Base-by-base conservation (phyloP, 2,113 vertebrate genomes). In the Phoenicopterus ruber region DNA sequence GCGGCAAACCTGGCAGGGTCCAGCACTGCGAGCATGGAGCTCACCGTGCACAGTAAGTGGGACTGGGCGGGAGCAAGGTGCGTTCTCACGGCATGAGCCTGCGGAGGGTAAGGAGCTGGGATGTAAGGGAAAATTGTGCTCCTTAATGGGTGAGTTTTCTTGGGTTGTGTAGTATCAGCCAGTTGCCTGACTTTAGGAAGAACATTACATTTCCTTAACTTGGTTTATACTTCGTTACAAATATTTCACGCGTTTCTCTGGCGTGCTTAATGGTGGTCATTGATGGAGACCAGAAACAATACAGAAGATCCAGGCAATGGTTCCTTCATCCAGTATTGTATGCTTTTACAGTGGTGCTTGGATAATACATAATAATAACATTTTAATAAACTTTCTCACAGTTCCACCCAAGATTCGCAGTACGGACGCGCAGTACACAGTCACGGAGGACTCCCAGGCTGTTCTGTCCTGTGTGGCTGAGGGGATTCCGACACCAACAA, bases 331-430 rank as follows among this genome's bases (percentile, higher is more conserved):
- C 69, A 26, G 29, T 65, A 4, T 36, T 44, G 40, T 42, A 10
- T 57, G 24, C 28, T 80, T 12, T 58, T 77, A 16, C 28, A 59
- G n/a, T 15, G 47, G 40, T 34, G 18, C 65, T 66, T 63, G 67
- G n/a, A 13, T 70, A 58, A 57, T 25, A 7, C 12, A 10, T 14
- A 26, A 46, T 42, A 29, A n/a, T 91, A 28, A 76, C n/a, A 77
- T 89, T 67, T 59, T 34, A 10, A 94, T 79, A 50, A 71, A 81
- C 74, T 31, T 96, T 72, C 70, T 91, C 29, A 6, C 93, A 99
- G 99, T 99, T 50, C 99, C 99, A 46, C 99, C 99, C 50, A 98
- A 98, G 74, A 99, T 99, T 82, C 98, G 17, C 49, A 98, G 82
- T 34, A 96, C 88, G 0, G 97, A 98, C 25, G 70, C 57, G 1